These are phyloP conservation scores for Eupithecia vulgata DNA, from an alignment of 2,888 invertebrate species.

Conservation along the genomic window DNA sequence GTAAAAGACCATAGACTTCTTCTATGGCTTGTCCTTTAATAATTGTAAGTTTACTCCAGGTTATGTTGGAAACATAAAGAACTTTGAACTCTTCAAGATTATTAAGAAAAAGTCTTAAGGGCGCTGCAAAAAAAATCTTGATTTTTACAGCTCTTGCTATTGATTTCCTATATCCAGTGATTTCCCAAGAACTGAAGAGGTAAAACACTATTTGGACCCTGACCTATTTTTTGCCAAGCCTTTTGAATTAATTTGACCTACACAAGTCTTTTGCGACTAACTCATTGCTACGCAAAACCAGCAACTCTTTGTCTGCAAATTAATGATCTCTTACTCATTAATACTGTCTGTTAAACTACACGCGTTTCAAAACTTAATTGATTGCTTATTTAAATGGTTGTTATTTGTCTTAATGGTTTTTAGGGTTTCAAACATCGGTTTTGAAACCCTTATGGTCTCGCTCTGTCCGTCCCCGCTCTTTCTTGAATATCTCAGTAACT, in stretches of 20 bases:
- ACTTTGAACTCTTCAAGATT: no score
- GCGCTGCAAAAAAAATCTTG: no score
- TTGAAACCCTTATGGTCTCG: no score
- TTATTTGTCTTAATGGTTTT: not conserved
- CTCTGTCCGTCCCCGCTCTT: no score
- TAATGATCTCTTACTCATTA: not conserved
- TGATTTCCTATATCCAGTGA: not conserved
- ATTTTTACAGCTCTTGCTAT: no score
- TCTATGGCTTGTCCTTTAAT: no score
- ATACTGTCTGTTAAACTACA: not conserved
- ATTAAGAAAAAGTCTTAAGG: no score
- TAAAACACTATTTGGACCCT: not conserved
- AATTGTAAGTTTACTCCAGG: no score
- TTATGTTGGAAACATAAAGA: no score
- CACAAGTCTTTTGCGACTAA: not conserved
- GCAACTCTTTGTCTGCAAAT: not conserved
- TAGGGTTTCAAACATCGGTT: no score
- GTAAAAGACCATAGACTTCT: no score
- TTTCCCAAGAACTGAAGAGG: not conserved
- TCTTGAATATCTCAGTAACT: no score
- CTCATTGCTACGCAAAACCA: not conserved
- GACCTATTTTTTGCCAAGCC: not conserved
- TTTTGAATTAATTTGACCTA: not conserved
- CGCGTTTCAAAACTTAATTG: not conserved
- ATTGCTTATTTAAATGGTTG: not conserved